phyloP scores from a whole-genome alignment of 2,797 vertebrate genomes.

The Hippopotamyrus pictus region DNA sequence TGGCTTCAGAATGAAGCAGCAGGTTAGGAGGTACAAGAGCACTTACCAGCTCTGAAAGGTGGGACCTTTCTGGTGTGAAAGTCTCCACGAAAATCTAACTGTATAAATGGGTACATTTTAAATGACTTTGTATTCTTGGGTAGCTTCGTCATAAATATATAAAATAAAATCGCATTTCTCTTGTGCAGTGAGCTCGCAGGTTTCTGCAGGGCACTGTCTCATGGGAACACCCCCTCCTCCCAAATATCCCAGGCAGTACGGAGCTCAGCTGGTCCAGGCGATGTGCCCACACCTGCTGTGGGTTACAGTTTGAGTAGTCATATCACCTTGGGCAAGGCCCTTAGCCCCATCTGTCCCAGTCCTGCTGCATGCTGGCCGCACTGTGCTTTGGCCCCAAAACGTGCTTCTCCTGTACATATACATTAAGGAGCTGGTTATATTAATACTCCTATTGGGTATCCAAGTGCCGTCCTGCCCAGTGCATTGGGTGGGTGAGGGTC shows the following conservation, averaged over 20 bases:
- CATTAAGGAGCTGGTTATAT: not conserved
- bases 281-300: not conserved
- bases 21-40: not conserved
- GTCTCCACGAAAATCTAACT: no score
- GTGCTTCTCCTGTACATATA: not conserved
- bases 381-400: not conserved
- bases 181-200: not conserved
- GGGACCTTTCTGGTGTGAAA: not conserved
- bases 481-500: not conserved
- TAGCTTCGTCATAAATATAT: not conserved
- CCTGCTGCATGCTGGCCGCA: not conserved
- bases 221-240: not conserved
- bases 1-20: not conserved
- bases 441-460: not conserved
- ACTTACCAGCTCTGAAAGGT: not conserved
- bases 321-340: not conserved
- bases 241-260: not conserved
- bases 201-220: not conserved
- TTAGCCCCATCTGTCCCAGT: not conserved
- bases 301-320: not conserved
- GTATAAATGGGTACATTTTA: no score
- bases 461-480: not conserved
- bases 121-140: no score
- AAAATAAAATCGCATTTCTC: not conserved
- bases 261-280: not conserved